Conservation (phyloP, 1,140 invertebrate species). For the Drosophila murphyi region DNA sequence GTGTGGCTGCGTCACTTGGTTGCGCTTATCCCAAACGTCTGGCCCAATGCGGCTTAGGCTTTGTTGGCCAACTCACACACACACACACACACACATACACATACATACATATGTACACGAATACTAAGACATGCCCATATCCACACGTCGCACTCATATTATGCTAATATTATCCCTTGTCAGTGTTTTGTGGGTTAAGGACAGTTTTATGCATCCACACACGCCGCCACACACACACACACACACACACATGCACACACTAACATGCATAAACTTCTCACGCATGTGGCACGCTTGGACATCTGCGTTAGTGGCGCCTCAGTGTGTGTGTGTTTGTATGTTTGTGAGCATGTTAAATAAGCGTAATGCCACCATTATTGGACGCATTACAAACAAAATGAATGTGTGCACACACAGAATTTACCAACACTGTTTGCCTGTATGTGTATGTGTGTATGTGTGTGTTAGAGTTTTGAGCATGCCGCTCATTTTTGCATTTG, state of each 20-base stretch:
- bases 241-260: constrained; percentile 29
- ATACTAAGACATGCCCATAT: constrained; percentile 22
- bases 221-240: constrained; percentile 32
- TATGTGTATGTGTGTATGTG: constrained; percentile 4
- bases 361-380: constrained; percentile 82
- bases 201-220: constrained; percentile 71
- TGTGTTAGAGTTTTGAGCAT: constrained; percentile 29
- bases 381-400: constrained; percentile 81
- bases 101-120: constrained; percentile 16
- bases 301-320: constrained; percentile 51
- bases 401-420: constrained; percentile 49
- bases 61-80: constrained; percentile 52
- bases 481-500: constrained; percentile 30
- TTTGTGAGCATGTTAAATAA: constrained; percentile 77
- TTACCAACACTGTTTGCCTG: constrained; percentile 18
- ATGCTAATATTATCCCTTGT: constrained; percentile 76
- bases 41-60: constrained; percentile 60
- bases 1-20: constrained; percentile 28
- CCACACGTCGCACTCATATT: constrained; percentile 56
- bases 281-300: constrained; percentile 52
- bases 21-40: constrained; percentile 47
- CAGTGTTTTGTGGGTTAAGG: constrained; percentile 78
- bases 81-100: constrained; percentile 34
- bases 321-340: constrained; percentile 15
- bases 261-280: constrained; percentile 25